Percentiles rank a stretch among this genome's conserved stretches.
These are phyloP conservation scores for Serripes groenlandicus DNA, from an alignment of 2,888 invertebrate species.

Conservation along the genomic window DNA sequence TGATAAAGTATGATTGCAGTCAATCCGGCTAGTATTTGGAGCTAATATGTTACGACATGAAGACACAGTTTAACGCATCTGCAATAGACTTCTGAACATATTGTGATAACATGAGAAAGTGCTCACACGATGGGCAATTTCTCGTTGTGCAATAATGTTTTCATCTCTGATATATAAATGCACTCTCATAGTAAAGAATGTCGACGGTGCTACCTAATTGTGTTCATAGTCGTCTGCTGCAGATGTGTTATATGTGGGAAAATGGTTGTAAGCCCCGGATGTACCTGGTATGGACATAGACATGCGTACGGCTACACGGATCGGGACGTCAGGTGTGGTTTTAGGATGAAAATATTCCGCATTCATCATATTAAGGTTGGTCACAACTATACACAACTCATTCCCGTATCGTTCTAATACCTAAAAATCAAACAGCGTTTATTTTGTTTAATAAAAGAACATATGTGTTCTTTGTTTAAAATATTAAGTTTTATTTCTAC, in stretches of 20 bases:
- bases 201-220: too few species aligned
- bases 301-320: conserved; percentile 83
- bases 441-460: background rate
- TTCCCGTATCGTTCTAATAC: conserved; percentile 73
- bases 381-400: conserved; percentile 84
- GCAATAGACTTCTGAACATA: background rate
- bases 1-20: too few species aligned
- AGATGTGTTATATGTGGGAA: too few species aligned
- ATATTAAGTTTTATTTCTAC: too few species aligned
- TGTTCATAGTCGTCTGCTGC: too few species aligned
- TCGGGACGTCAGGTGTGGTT: conserved; percentile 83
- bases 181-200: too few species aligned
- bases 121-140: background rate
- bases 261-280: too few species aligned
- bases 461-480: background rate
- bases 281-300: conserved; percentile 84
- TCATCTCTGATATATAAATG: background rate
- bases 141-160: background rate
- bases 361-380: conserved; percentile 83
- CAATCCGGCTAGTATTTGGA: too few species aligned
- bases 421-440: conserved; percentile 69
- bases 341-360: conserved; percentile 84
- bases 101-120: background rate
- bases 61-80: background rate
- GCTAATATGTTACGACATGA: too few species aligned